Percentiles rank a stretch among this genome's conserved stretches.
Conservation (phyloP, 1,140 invertebrate genomes). For the Halotydeus destructor region DNA sequence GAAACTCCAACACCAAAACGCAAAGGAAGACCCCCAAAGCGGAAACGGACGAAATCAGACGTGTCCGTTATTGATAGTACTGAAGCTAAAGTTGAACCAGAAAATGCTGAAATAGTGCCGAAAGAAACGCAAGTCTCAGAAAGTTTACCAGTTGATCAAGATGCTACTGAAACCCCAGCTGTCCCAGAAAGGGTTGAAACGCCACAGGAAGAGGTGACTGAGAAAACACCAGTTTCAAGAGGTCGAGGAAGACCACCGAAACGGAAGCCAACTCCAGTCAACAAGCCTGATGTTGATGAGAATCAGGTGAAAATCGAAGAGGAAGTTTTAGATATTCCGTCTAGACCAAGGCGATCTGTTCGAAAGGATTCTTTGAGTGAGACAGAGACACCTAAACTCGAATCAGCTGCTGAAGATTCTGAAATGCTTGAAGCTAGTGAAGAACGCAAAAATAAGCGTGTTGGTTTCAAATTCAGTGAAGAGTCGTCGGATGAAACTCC, state of each 20-base stretch:
- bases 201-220: neutral
- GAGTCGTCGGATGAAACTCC: too few species aligned
- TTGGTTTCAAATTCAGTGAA: too few species aligned
- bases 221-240: neutral
- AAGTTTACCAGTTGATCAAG: neutral
- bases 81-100: too few species aligned
- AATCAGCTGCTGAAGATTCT: neutral
- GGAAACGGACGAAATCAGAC: too few species aligned
- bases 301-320: neutral
- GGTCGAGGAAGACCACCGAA: neutral
- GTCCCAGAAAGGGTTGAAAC: too few species aligned
- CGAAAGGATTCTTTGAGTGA: neutral
- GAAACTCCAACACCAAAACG: too few species aligned
- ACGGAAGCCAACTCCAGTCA: neutral
- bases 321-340: neutral
- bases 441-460: too few species aligned
- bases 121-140: neutral
- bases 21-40: too few species aligned
- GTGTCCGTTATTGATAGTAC: too few species aligned
- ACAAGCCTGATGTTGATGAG: neutral
- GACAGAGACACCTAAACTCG: neutral
- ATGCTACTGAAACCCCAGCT: too few species aligned
- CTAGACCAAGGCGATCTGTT: neutral
- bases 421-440: too few species aligned
- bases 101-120: neutral